Evolutionary conservation across 2,888 invertebrate genomes (phyloP).

Genomic region (Folsomia candida): DNA sequence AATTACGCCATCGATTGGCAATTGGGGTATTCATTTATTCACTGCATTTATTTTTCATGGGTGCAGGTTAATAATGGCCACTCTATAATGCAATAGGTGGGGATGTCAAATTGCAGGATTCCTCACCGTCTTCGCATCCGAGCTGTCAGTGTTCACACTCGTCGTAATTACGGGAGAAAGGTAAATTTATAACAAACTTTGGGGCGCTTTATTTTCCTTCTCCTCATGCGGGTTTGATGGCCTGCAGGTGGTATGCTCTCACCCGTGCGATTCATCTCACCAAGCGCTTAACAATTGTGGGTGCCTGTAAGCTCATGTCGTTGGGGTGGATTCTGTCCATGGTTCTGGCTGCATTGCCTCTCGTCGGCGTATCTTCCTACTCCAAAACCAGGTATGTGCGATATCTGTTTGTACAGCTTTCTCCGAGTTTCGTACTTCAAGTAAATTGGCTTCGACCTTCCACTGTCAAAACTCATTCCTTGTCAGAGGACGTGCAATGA

Average conservation of each 20-base stretch:
- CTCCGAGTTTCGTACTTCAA: background rate
- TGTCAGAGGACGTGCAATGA: too few relatives aligned
- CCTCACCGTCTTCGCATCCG: constrained; percentile 80
- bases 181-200: too few relatives aligned
- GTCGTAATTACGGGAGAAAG: constrained; percentile 82
- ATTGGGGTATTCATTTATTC: constrained; percentile 58
- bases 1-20: constrained; percentile 91
- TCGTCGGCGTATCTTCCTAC: constrained; percentile 81
- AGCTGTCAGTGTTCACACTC: constrained; percentile 81
- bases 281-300: constrained; percentile 69
- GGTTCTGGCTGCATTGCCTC: constrained; percentile 72
- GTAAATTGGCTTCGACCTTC: background rate
- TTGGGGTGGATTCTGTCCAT: constrained; percentile 77
- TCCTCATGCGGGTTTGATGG: background rate
- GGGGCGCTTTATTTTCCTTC: constrained; percentile 19
- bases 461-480: background rate
- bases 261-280: constrained; percentile 80
- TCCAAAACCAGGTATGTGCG: constrained; percentile 82
- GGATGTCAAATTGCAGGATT: constrained; percentile 86
- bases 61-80: too few relatives aligned
- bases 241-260: constrained; percentile 82
- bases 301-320: constrained; percentile 73
- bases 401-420: constrained; percentile 36
- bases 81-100: too few relatives aligned
- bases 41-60: too few relatives aligned